These are phyloP conservation scores for Dunckerocampus dactyliophorus DNA, from an alignment of 2,113 vertebrate genomes.

Conservation along the genomic window DNA sequence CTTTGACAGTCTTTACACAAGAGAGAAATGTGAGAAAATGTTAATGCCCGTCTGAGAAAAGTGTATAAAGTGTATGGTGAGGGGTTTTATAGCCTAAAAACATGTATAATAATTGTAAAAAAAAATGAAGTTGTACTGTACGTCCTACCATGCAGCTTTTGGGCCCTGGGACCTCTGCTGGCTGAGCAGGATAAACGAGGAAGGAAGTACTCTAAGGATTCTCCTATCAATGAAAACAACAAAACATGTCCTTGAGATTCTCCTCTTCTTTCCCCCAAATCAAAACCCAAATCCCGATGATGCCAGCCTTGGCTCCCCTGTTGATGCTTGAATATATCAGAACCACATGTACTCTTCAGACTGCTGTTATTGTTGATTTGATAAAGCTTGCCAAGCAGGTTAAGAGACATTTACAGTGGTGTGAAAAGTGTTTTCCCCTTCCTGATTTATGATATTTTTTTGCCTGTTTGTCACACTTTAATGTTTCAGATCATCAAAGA, in stretches of 20 bases:
- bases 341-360: constrained; percentile 38
- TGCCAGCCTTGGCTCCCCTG: constrained; percentile 27
- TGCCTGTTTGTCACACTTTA: no score
- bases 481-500: no score
- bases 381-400: constrained; percentile 16
- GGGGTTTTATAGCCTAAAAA: no score
- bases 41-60: no score
- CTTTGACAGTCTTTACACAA: no score
- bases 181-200: constrained; percentile 35
- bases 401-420: constrained; percentile 22
- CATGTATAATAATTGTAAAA: no score
- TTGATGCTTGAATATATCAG: constrained; percentile 24
- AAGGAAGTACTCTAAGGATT: constrained; percentile 21
- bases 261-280: constrained; percentile 42
- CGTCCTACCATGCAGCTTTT: constrained; percentile 30
- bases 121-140: no score
- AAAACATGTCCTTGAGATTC: constrained; percentile 36
- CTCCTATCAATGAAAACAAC: constrained; percentile 32
- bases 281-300: constrained; percentile 34
- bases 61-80: no score
- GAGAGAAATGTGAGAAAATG: no score
- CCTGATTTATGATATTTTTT: no score
- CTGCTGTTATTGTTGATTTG: constrained; percentile 27
- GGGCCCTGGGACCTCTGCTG: constrained; percentile 43
- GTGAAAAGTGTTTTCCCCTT: no score